Percentiles rank a stretch among this genome's conserved stretches.
Conservation (phyloP, 2,797 vertebrate genomes). For the Limnodromus scolopaceus region DNA sequence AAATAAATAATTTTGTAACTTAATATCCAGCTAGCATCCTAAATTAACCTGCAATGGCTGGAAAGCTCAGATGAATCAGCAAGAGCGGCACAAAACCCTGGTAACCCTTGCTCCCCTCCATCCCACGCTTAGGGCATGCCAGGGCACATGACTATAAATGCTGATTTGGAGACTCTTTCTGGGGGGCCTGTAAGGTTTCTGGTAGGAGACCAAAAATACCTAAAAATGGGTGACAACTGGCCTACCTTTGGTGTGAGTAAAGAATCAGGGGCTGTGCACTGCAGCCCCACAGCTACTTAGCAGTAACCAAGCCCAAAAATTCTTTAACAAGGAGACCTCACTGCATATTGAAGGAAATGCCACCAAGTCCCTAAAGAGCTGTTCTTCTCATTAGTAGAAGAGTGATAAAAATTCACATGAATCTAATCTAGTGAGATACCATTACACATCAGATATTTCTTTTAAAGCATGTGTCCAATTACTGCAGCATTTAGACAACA, state of each 20-base stretch:
- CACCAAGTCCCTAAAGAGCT: slow-evolving; percentile 22
- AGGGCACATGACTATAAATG: background rate
- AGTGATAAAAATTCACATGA: background rate
- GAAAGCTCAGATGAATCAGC: background rate
- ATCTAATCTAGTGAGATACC: slow-evolving; percentile 26
- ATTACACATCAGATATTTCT: slow-evolving; percentile 30
- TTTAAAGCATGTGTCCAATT: slow-evolving; percentile 37
- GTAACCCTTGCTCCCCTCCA: background rate
- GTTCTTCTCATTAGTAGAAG: slow-evolving; percentile 28
- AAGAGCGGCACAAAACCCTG: background rate
- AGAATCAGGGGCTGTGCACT: background rate
- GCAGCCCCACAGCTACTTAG: background rate
- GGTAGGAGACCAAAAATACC: background rate
- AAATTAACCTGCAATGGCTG: background rate
- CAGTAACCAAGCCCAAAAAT: background rate
- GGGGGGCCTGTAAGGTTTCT: background rate
- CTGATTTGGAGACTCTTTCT: background rate
- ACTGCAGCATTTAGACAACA: slow-evolving; percentile 43
- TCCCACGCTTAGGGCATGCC: background rate
- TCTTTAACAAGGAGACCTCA: background rate
- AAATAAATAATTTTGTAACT: background rate
- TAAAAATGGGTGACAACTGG: background rate
- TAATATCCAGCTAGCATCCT: background rate
- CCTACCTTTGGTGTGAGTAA: background rate
- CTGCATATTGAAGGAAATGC: background rate